These are phyloP conservation scores for Poeciliopsis paucimaculata DNA, from an alignment of 2,797 vertebrate species.

Conservation along the genomic window DNA sequence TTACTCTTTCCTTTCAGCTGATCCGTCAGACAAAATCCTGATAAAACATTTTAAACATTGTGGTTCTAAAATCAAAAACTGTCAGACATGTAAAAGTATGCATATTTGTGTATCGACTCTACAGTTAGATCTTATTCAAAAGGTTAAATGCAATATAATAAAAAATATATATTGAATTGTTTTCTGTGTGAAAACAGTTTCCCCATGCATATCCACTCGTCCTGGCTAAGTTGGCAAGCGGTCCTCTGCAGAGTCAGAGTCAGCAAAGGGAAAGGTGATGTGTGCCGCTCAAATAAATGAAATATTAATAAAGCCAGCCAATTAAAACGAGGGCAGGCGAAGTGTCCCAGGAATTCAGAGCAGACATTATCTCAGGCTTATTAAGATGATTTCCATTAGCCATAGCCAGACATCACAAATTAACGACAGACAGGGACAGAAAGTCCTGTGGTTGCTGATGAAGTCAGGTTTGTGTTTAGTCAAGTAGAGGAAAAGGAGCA, in stretches of 20 bases:
- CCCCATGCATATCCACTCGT: constrained; percentile 26
- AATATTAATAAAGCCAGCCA: constrained; percentile 78
- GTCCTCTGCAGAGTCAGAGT: constrained; percentile 44
- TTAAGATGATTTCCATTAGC: constrained; percentile 69
- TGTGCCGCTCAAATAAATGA: constrained; percentile 73
- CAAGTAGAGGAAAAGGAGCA: constrained; percentile 5
- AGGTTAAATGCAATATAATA: neutral
- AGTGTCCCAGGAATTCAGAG: constrained; percentile 68
- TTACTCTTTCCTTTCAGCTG: neutral
- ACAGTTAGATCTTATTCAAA: neutral
- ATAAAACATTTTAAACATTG: neutral
- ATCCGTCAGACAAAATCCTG: neutral
- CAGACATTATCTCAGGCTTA: constrained; percentile 64
- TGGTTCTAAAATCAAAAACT: neutral
- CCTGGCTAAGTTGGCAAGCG: constrained; percentile 19
- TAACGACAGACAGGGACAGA: constrained; percentile 28
- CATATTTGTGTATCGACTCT: neutral
- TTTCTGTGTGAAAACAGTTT: constrained; percentile 14
- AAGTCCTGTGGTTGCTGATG: constrained; percentile 21
- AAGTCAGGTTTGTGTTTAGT: constrained; percentile 20
- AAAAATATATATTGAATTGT: constrained; percentile 8
- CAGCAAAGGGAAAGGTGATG: constrained; percentile 63
- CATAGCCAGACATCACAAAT: constrained; percentile 34
- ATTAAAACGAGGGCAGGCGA: constrained; percentile 69
- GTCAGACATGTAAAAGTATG: neutral